Evolutionary conservation across 2,113 vertebrate genomes (phyloP), one percentile per base, ranked within the genome.

Genomic region (Ictalurus furcatus): DNA sequence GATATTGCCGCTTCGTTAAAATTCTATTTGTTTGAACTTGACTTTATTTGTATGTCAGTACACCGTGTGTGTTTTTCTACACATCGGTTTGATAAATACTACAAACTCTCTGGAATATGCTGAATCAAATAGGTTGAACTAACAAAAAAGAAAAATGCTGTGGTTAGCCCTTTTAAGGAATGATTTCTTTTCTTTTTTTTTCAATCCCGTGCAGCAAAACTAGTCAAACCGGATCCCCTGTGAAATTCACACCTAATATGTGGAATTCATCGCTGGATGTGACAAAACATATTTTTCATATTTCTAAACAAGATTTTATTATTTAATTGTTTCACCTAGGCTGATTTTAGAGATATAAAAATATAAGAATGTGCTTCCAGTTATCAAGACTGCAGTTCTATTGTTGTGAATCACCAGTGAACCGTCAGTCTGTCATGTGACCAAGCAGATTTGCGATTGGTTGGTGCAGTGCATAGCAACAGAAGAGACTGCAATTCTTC

Each of bases 391-490:
- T 63, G 56, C 56, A 88, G 74, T 28, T 59, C 14, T 56, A 58
- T n/a, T 85, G 59, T 37, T 61, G 48, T 61, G 61, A 69, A 69
- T 59, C 84, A 89, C 28, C 73, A 80, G 74, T 56, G 37, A 85
- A 78, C 14, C 8, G 23, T 61, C 28, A 37, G 28, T 37, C 58
- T 61, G 84, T 61, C 88, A 89, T 65, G 44, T 89, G 88, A 89
- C 61, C 52, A 48, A 59, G 76, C 76, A 25, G 74, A 71, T 69
- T 86, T 58, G 65, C 37, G 21, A 86, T 88, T 88, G 87, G 87
- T 65, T 59, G 79, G 23, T 48, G 17, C 54, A 40, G 81, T 59
- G 73, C 88, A 85, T 89, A 81, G 88, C 88, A 89, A 89, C 88
- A 89, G 84, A 52, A 76, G 84, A 89, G 61, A 69, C 58, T 69